Conservation (phyloP, 2,113 vertebrate genomes). For the Oceanodroma tethys region DNA sequence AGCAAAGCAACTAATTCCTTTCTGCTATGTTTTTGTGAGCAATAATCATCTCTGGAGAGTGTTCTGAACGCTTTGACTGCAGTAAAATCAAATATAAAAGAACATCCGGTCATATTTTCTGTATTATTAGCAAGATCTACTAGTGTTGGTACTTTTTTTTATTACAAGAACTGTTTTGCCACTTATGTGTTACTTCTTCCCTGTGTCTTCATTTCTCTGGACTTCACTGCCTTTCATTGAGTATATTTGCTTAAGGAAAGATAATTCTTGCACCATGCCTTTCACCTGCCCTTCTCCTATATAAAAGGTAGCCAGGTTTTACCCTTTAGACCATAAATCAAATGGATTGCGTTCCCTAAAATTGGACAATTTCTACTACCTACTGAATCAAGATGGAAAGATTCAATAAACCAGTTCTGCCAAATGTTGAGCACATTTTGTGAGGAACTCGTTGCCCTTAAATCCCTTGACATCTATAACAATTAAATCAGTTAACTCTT, state of each 20-base stretch:
- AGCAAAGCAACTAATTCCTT: background rate
- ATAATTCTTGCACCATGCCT: background rate
- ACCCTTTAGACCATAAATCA: background rate
- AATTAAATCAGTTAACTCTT: background rate
- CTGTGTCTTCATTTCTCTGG: fast-evolving
- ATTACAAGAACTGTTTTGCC: background rate
- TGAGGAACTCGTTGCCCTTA: background rate
- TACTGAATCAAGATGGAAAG: background rate
- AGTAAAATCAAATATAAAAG: background rate
- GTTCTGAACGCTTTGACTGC: background rate
- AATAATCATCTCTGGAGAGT: background rate
- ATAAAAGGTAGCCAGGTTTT: background rate
- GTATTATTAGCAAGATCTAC: background rate
- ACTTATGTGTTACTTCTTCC: background rate
- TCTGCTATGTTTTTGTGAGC: background rate
- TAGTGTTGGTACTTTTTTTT: background rate
- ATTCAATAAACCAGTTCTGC: background rate
- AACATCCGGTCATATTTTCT: background rate
- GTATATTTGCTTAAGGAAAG: background rate
- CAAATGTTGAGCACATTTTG: background rate
- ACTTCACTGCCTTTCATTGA: background rate
- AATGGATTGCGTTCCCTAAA: background rate
- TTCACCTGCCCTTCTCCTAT: background rate
- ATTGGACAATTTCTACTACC: background rate
- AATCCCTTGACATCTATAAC: background rate